A percentile compares a stretch with the other conserved stretches of the same genome.
These are phyloP conservation scores for Babyrousa celebensis DNA, from an alignment of 2,797 vertebrate species.

Conservation along the genomic window DNA sequence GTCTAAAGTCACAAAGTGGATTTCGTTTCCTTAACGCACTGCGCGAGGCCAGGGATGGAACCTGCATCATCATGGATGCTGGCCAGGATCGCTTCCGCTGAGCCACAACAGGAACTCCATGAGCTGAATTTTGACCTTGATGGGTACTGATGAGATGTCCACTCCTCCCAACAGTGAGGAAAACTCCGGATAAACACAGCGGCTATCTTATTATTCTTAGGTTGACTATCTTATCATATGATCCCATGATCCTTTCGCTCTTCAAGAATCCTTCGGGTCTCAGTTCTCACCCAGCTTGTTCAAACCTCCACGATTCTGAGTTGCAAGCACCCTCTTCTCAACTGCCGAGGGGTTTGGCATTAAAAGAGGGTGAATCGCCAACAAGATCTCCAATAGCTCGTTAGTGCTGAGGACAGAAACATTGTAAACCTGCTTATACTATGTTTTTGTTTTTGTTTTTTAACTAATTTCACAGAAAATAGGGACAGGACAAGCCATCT, in stretches of 20 bases:
- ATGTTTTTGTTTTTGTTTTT: background rate
- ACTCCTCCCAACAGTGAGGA: background rate
- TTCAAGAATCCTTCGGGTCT: background rate
- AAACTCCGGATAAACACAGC: background rate
- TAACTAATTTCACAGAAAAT: constrained; percentile 9
- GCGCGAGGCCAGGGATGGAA: too few species aligned
- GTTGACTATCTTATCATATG: background rate
- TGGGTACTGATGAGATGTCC: background rate
- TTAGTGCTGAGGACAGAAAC: background rate
- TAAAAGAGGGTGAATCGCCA: background rate
- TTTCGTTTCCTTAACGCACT: too few species aligned
- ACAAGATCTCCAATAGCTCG: background rate
- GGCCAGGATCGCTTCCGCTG: too few species aligned
- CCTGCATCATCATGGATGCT: too few species aligned
- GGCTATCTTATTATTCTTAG: background rate
- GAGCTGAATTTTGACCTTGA: background rate
- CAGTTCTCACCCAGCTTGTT: background rate
- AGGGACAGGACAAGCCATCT: background rate
- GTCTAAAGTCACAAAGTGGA: background rate
- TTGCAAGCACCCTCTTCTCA: background rate
- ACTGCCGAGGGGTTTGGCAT: background rate
- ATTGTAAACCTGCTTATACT: constrained; percentile 5
- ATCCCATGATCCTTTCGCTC: background rate
- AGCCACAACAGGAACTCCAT: too few species aligned
- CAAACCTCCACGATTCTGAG: background rate